A percentile compares a stretch with the other conserved stretches of the same genome.
Conservation (phyloP, 2,797 vertebrate species). For the Nannoperca australis region DNA sequence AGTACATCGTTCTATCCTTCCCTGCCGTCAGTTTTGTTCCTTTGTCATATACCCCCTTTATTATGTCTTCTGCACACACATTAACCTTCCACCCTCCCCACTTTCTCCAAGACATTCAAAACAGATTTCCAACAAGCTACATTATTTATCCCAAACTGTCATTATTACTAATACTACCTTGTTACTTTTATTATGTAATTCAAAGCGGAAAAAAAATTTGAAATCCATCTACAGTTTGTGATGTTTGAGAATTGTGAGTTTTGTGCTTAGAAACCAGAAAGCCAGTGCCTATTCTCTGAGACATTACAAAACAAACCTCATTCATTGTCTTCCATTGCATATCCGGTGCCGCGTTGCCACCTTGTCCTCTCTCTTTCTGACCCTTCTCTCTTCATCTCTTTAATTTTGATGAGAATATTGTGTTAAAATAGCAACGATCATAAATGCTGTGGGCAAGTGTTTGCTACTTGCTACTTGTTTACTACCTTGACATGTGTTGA, state of each 20-base stretch:
- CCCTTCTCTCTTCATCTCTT: too few relatives aligned
- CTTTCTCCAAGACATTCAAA: background rate
- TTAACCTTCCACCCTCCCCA: background rate
- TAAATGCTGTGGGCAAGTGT: background rate
- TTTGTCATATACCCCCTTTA: conserved; percentile 1
- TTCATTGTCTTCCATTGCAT: background rate
- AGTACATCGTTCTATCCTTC: background rate
- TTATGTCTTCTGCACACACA: background rate
- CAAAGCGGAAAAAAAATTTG: too few relatives aligned
- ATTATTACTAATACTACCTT: background rate
- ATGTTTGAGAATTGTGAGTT: too few relatives aligned
- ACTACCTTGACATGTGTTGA: background rate
- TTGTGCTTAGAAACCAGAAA: background rate
- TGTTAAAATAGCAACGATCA: background rate
- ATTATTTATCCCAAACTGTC: background rate
- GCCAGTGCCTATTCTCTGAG: background rate
- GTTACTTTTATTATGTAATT: too few relatives aligned
- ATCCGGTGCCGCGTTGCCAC: too few relatives aligned
- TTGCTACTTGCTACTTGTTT: background rate
- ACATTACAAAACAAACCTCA: background rate
- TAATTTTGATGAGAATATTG: background rate
- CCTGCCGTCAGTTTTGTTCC: background rate
- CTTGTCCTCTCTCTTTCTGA: too few relatives aligned
- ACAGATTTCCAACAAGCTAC: background rate
- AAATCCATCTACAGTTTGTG: too few relatives aligned